Evolutionary conservation across 2,888 invertebrate genomes (phyloP).

Genomic region (Drosophila formosana): DNA sequence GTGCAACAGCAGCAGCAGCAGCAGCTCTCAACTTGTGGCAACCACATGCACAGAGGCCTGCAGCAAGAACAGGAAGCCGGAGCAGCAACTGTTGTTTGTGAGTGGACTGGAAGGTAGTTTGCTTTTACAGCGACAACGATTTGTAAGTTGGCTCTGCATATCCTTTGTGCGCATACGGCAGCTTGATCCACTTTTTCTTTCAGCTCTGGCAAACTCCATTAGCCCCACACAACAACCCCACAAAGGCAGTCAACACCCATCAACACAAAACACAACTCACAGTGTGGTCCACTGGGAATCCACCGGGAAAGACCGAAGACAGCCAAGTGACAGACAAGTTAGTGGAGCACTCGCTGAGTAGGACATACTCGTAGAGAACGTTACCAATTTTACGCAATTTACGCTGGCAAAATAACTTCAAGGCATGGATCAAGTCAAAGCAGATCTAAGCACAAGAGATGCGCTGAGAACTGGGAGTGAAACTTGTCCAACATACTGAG

Average conservation of each 20-base stretch:
- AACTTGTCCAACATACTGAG: no score
- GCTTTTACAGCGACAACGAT: constrained; percentile 55
- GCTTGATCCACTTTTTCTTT: constrained; percentile 65
- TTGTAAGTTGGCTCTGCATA: constrained; percentile 57
- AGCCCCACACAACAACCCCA: constrained; percentile 39
- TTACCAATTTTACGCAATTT: constrained; percentile 17
- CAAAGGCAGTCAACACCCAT: constrained; percentile 42
- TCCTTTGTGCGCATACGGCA: constrained; percentile 55
- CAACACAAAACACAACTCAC: constrained; percentile 37
- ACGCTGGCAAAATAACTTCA: constrained; percentile 22
- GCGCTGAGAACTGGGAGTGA: background rate
- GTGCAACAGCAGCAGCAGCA: background rate
- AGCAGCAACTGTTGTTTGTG: background rate
- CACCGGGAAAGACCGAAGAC: background rate
- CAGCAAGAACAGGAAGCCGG: background rate
- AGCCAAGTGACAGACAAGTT: constrained; percentile 34
- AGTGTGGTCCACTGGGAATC: constrained; percentile 33
- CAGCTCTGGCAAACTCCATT: constrained; percentile 67
- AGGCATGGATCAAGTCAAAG: constrained; percentile 22
- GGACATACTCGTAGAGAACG: background rate
- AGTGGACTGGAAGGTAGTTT: constrained; percentile 26
- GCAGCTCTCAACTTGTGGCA: constrained; percentile 42
- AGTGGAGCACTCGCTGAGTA: constrained; percentile 24
- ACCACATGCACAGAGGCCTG: constrained; percentile 57
- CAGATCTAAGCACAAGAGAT: constrained; percentile 2